Conservation (phyloP, 1,140 invertebrate genomes). For the Parapsyche elsis region DNA sequence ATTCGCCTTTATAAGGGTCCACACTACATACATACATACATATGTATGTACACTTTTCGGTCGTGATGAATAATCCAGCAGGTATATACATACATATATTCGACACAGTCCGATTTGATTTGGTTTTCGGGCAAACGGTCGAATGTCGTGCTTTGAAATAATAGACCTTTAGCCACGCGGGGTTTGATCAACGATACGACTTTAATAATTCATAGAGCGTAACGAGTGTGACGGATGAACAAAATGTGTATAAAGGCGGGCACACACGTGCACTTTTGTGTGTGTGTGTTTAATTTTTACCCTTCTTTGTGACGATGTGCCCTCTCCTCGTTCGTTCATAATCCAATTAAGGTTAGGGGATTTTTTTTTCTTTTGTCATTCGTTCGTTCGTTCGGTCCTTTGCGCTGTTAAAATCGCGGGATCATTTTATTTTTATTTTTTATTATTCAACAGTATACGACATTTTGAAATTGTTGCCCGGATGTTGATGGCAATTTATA, state of each 20-base stretch:
- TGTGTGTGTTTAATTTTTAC: neutral
- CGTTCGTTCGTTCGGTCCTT: neutral
- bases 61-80: too few species aligned
- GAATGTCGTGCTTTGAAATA: neutral
- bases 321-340: neutral
- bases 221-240: neutral
- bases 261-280: neutral
- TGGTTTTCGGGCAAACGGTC: neutral
- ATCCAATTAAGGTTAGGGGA: conserved; percentile 2
- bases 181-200: neutral
- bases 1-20: too few species aligned
- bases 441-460: too few species aligned
- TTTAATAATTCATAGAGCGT: conserved; percentile 14
- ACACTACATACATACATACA: too few species aligned
- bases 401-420: too few species aligned
- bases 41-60: too few species aligned
- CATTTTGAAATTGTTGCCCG: too few species aligned
- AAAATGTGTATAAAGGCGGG: neutral
- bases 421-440: too few species aligned
- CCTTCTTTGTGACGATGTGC: neutral
- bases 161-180: neutral
- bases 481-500: too few species aligned
- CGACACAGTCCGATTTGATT: neutral
- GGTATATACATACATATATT: too few species aligned
- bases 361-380: neutral